phyloP scores from a whole-genome alignment of 2,797 vertebrate species.

The Sitta carolinensis region DNA sequence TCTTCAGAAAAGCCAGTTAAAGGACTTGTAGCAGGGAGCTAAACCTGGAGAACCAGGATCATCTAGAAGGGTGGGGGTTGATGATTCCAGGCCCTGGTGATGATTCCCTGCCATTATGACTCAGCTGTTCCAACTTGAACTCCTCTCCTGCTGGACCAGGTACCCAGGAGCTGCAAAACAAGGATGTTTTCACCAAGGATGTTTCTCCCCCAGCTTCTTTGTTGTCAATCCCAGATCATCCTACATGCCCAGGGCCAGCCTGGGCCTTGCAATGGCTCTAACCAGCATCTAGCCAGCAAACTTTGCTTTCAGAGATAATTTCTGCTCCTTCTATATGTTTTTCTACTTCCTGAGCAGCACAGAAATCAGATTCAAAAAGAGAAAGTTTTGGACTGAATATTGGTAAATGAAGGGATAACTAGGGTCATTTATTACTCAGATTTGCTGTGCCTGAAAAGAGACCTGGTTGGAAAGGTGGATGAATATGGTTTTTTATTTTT shows the following conservation, averaged over 20 bases:
- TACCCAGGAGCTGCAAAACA: background rate
- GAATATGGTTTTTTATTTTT: background rate
- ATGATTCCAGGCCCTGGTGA: rapidly evolving
- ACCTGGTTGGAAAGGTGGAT: background rate
- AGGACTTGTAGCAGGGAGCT: background rate
- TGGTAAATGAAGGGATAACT: background rate
- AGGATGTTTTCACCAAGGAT: background rate
- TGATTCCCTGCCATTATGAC: background rate
- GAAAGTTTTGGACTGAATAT: background rate
- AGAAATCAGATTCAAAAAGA: background rate
- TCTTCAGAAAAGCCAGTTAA: background rate
- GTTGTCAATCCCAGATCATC: background rate
- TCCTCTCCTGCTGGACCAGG: background rate
- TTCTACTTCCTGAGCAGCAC: background rate
- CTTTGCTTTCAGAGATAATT: background rate
- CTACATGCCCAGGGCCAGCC: background rate
- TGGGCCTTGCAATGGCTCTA: rapidly evolving
- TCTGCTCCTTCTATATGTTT: background rate
- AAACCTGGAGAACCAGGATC: background rate
- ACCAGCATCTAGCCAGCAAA: background rate
- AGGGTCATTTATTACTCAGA: background rate
- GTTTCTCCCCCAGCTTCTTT: background rate
- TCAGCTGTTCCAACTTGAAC: background rate
- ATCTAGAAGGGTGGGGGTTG: background rate
- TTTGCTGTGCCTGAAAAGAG: background rate